These are phyloP conservation scores for Macrophya annulata DNA, from an alignment of 2,888 invertebrate species.

Conservation along the genomic window DNA sequence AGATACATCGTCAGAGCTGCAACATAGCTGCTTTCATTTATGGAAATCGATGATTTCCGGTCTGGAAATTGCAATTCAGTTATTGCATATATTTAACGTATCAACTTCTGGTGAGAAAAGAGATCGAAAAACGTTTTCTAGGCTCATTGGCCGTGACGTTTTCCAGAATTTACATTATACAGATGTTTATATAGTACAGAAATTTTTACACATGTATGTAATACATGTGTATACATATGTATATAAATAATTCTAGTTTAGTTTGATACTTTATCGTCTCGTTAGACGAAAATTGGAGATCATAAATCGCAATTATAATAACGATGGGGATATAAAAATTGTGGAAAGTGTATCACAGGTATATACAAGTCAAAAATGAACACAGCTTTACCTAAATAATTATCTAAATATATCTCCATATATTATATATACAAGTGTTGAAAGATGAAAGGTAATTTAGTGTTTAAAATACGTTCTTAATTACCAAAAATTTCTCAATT, in stretches of 20 bases:
- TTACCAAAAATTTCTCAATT: background rate
- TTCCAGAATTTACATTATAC: background rate
- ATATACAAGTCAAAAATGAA: background rate
- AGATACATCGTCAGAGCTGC: background rate
- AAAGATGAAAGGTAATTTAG: slow-evolving; percentile 32
- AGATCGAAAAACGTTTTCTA: slow-evolving; percentile 26
- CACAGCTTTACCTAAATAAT: background rate
- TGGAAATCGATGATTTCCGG: slow-evolving; percentile 44
- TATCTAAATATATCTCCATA: background rate
- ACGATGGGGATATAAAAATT: background rate
- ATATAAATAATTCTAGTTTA: background rate
- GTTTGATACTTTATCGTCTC: background rate
- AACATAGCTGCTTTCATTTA: slow-evolving; percentile 25
- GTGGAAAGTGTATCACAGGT: background rate
- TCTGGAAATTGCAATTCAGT: slow-evolving; percentile 18
- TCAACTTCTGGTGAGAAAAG: slow-evolving; percentile 30
- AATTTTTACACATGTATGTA: background rate
- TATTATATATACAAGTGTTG: slow-evolving; percentile 2
- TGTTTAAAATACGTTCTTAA: slow-evolving; percentile 26
- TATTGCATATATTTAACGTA: slow-evolving; percentile 5
- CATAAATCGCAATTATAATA: background rate
- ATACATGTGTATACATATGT: background rate
- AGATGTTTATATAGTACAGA: background rate
- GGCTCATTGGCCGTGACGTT: slow-evolving; percentile 17
- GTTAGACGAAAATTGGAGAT: background rate